A percentile compares a stretch with the other conserved stretches of the same genome.
Evolutionary conservation across 30 jellyfish, hydroid and myxozoan species (phyloP).

Genomic region (Calvadosia cruxmelitensis): DNA sequence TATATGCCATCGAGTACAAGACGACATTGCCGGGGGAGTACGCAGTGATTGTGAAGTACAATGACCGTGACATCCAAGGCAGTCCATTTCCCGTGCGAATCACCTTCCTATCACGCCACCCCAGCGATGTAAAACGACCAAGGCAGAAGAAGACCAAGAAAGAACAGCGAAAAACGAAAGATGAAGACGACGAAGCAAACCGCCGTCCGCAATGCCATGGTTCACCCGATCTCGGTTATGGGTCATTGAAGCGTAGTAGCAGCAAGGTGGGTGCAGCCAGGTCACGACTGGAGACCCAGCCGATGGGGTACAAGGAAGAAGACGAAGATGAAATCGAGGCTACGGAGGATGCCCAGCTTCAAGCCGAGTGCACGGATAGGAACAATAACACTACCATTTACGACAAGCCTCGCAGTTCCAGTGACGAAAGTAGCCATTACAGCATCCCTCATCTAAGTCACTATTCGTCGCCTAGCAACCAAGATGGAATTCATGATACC

Average conservation of each 20-base stretch:
- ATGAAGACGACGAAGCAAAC: not conserved
- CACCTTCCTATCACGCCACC: not conserved
- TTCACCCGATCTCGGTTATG: not conserved
- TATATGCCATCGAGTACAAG: conserved; percentile 51
- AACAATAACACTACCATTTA: not conserved
- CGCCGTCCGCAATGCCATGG: not conserved
- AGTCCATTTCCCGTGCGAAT: not conserved
- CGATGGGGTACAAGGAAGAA: not conserved
- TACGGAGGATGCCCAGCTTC: not conserved
- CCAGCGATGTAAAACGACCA: not conserved
- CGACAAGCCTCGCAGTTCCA: too few relatives aligned
- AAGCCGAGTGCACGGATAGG: not conserved
- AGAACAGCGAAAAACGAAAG: not conserved
- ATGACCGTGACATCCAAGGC: conserved; percentile 62
- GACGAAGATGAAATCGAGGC: not conserved
- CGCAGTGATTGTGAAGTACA: conserved; percentile 52
- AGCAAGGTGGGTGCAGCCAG: not conserved
- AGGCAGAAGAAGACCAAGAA: not conserved
- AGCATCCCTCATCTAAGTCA: too few relatives aligned
- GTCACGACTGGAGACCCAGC: not conserved
- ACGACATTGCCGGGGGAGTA: conserved; percentile 81
- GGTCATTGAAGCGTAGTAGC: not conserved
- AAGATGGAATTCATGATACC: too few relatives aligned
- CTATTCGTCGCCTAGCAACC: too few relatives aligned
- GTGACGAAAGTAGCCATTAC: too few relatives aligned